phyloP scores from a whole-genome alignment of 2,797 vertebrate species.

The Austrolebias charrua region DNA sequence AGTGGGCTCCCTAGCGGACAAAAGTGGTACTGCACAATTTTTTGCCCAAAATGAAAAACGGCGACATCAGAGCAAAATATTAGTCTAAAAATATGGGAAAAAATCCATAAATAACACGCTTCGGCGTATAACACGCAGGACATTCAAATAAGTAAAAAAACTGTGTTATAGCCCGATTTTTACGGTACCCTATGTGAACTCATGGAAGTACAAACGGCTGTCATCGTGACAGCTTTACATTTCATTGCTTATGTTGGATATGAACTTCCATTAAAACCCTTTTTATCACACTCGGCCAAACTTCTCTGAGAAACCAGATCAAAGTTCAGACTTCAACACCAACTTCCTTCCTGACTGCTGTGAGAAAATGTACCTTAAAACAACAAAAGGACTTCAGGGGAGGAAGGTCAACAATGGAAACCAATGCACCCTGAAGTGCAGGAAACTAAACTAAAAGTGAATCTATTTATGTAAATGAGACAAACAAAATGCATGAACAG shows the following conservation, averaged over 20 bases:
- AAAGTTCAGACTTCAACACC: background rate
- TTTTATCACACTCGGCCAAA: conserved; percentile 7
- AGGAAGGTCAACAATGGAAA: background rate
- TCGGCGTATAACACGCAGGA: too few species aligned
- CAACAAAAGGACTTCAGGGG: background rate
- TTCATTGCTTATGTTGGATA: background rate
- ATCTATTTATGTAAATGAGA: too few species aligned
- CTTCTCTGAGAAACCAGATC: background rate
- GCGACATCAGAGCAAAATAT: too few species aligned
- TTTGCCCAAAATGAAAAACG: too few species aligned
- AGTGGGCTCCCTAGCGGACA: too few species aligned
- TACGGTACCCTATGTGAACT: too few species aligned
- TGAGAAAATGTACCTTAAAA: conserved; percentile 9
- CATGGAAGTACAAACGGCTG: background rate
- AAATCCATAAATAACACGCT: too few species aligned
- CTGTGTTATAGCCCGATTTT: too few species aligned
- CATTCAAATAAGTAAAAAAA: too few species aligned
- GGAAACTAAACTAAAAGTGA: background rate
- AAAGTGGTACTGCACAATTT: too few species aligned
- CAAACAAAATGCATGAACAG: background rate
- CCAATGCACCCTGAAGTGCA: background rate
- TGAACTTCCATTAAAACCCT: conserved; percentile 4
- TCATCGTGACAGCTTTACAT: background rate
- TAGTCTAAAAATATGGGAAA: too few species aligned
- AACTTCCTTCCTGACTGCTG: conserved; percentile 11